A percentile compares a stretch with the other conserved stretches of the same genome.
These are phyloP conservation scores for Ellobius talpinus DNA, from an alignment of 2,113 vertebrate genomes.

Conservation along the genomic window DNA sequence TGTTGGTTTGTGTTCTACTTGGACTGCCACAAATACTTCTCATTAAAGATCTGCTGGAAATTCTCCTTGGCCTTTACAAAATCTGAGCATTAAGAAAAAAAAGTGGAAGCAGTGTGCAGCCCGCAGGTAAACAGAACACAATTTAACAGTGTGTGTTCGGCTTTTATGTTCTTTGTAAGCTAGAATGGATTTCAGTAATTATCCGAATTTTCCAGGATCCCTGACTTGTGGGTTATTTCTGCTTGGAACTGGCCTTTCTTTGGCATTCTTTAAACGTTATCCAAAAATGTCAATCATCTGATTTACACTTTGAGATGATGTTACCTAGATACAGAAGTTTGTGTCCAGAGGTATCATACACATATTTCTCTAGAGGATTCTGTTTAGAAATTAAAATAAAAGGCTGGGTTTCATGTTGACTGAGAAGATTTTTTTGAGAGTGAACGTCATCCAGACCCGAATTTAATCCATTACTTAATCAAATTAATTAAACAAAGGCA, in stretches of 20 bases:
- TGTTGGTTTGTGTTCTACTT: not conserved
- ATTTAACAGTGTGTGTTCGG: conserved; percentile 75
- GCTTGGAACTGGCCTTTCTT: conserved; percentile 45
- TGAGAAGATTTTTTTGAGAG: not conserved
- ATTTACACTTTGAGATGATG: not conserved
- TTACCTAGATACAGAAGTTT: conserved; percentile 67
- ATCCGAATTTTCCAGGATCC: conserved; percentile 67
- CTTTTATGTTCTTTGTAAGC: conserved; percentile 74
- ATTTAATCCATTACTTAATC: conserved; percentile 24
- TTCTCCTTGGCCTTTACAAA: conserved; percentile 70
- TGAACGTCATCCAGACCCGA: not conserved
- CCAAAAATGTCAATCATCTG: conserved; percentile 70
- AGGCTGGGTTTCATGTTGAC: not conserved
- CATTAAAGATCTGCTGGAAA: conserved; percentile 60
- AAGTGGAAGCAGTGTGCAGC: conserved; percentile 5
- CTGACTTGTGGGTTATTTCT: conserved; percentile 61
- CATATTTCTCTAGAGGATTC: not conserved
- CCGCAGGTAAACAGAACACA: conserved; percentile 69
- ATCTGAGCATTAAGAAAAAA: conserved; percentile 37
- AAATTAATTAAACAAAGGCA: conserved; percentile 41
- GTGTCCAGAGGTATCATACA: not conserved
- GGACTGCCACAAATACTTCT: conserved; percentile 2
- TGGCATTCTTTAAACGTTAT: conserved; percentile 47
- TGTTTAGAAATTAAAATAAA: conserved; percentile 50
- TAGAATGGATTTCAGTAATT: conserved; percentile 80